Base-by-base conservation (phyloP, 2,113 vertebrate species). In the Sus scrofa region DNA sequence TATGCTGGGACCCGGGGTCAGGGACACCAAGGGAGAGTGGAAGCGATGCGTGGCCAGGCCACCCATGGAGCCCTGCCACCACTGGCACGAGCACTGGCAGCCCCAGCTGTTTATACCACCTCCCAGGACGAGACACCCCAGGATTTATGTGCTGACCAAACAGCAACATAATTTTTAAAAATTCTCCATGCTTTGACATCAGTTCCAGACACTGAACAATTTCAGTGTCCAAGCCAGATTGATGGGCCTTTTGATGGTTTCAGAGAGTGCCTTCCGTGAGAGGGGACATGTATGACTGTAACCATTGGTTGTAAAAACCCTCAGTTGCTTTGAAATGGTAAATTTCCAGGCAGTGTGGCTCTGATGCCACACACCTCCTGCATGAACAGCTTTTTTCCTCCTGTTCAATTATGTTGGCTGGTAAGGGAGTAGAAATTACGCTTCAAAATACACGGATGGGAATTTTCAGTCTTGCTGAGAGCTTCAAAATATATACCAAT, bases 391-490 rank as follows among this genome's bases (percentile, higher is more conserved):
- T 91, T 95, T 95, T 92, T 94, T 97, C 91, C 96, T 95, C 94
- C 50, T 92, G 60, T 94, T 96, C 93, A 96, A 82, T 96, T 95
- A 97, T 97, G 97, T 94, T 96, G 89, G 91, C 91, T 94, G 85
- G 73, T 81, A 82, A 97, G 75, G n/a, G 84, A 95, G 73, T 95
- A n/a, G 96, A 97, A 95, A 96, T 97, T 96, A 94, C 20, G 89
- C 96, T 90, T 96, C 65, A 93, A 67, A 96, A 92, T 85, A 82
- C 86, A 89, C 92, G 56, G 54, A 91, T 60, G 81, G 94, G 65
- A 96, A 89, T 94, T 95, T 95, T 94, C 91, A 88, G 68, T 86
- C 60, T 67, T 32, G 67, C 84, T 88, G 92, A 96, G 70, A 89
- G 24, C 74, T 97, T 90, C 74, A 95, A 91, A 93, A 91, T 96